Evolutionary conservation across 92 coral and sea anemone species (phyloP).

Genomic region (Bergia puertoricense): DNA sequence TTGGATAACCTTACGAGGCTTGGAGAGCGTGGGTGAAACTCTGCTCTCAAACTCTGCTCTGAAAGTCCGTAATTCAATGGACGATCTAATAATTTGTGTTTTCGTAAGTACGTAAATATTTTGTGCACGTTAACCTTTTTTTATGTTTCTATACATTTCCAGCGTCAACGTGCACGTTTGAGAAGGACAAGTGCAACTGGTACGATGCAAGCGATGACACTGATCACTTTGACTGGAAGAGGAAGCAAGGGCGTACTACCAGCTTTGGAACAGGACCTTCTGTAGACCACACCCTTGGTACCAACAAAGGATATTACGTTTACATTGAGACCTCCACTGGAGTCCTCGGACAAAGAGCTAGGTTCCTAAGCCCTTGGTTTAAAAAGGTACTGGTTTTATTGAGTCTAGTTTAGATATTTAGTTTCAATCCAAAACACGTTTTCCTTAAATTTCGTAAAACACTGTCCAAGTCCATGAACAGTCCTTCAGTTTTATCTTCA

Average conservation of each 20-base stretch:
- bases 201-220: constrained; percentile 63
- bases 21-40: background rate
- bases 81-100: background rate
- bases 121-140: background rate
- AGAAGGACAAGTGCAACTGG: constrained; percentile 88
- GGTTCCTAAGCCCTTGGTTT: constrained; percentile 73
- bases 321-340: constrained; percentile 92
- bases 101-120: too few relatives aligned
- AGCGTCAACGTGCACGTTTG: constrained; percentile 90
- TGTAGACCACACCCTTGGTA: constrained; percentile 88
- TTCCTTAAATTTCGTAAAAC: too few relatives aligned
- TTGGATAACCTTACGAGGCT: background rate
- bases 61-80: background rate
- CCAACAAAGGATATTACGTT: constrained; percentile 82
- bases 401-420: background rate
- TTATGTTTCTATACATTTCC: background rate
- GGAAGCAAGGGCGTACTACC: constrained; percentile 83
- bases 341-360: constrained; percentile 76
- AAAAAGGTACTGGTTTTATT: constrained; percentile 59
- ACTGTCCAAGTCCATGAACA: too few relatives aligned
- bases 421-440: too few relatives aligned
- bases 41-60: background rate
- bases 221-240: constrained; percentile 92
- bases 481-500: too few relatives aligned
- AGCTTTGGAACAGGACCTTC: constrained; percentile 94